Conservation (phyloP, 2,888 invertebrate genomes). For the Latrodectus elegans region DNA sequence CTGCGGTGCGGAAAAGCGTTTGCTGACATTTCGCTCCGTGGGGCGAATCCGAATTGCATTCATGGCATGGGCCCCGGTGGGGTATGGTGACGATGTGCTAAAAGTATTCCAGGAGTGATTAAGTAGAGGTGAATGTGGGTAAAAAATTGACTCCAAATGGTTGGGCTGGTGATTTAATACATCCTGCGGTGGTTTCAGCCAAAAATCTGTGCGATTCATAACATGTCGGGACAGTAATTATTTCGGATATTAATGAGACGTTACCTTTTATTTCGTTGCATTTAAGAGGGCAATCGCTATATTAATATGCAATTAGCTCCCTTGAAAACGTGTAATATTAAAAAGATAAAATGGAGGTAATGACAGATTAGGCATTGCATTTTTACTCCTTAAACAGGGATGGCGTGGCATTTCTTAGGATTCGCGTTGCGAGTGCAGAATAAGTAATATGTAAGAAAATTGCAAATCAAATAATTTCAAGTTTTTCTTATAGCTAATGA, state of each 20-base stretch:
- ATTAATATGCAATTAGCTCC: background rate
- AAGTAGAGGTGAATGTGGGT: background rate
- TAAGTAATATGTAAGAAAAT: too few species aligned
- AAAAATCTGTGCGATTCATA: background rate
- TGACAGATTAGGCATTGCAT: too few species aligned
- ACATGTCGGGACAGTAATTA: background rate
- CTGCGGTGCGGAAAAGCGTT: conserved; percentile 1
- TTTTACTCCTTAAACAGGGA: too few species aligned
- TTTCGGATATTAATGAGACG: background rate
- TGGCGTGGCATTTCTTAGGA: too few species aligned
- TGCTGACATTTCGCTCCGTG: background rate
- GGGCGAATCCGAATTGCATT: background rate
- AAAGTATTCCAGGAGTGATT: background rate
- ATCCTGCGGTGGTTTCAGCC: background rate
- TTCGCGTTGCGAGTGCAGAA: too few species aligned
- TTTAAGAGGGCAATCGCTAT: background rate
- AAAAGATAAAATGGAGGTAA: too few species aligned
- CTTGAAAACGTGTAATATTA: background rate
- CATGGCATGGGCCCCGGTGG: background rate
- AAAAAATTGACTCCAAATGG: background rate
- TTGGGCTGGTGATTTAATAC: conserved; percentile 1
- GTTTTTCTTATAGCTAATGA: too few species aligned
- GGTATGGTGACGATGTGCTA: background rate
- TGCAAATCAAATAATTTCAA: too few species aligned
- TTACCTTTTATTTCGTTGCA: background rate